phyloP scores from a whole-genome alignment of 2,797 vertebrate genomes.

The Dermochelys coriacea region DNA sequence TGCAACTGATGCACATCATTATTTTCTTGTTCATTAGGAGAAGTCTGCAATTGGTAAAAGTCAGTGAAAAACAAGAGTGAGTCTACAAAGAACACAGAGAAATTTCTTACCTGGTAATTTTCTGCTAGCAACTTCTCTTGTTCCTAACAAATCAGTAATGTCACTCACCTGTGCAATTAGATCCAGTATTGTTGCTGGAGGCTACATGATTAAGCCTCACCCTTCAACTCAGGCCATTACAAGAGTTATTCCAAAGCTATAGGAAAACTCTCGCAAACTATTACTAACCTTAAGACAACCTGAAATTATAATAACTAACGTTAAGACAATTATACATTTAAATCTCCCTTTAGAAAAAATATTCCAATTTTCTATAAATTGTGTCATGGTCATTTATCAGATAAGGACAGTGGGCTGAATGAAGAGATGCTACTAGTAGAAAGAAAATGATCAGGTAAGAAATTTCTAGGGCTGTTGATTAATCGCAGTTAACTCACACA shows the following conservation, averaged over 20 bases:
- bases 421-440: too few species aligned
- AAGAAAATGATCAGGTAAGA: too few species aligned
- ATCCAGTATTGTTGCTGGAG: background rate
- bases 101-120: background rate
- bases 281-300: background rate
- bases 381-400: background rate
- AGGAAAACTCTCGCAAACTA: background rate
- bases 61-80: background rate
- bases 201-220: background rate
- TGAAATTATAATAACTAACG: background rate
- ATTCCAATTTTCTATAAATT: background rate
- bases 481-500: too few species aligned
- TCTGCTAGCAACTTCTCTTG: background rate
- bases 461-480: too few species aligned
- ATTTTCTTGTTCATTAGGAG: background rate
- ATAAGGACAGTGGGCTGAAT: background rate
- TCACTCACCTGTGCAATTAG: background rate
- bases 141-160: accelerated
- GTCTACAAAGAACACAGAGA: background rate
- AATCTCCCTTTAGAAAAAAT: background rate
- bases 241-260: background rate
- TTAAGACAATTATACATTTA: background rate
- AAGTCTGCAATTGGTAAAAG: constrained; percentile 49
- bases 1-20: background rate
- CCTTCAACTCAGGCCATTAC: background rate